Evolutionary conservation across 2,888 invertebrate genomes (phyloP).

Genomic region (Acrobeloides nanus): DNA sequence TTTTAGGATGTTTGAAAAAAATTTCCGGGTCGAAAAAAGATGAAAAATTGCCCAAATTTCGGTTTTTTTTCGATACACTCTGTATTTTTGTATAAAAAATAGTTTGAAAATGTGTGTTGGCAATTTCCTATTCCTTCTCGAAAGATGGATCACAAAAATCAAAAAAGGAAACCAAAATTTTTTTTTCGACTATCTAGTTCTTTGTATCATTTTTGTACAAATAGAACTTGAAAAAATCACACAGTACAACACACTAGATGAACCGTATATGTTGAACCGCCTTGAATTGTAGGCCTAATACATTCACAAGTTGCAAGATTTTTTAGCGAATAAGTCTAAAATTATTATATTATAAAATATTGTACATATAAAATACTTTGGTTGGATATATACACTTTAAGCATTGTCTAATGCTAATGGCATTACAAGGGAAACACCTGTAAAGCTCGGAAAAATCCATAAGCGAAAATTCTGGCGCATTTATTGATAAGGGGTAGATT

Average conservation of each 20-base stretch:
- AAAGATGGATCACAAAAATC: too few species aligned
- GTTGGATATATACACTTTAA: slow-evolving; percentile 11
- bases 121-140: too few species aligned
- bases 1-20: too few species aligned
- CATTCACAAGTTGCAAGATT: slow-evolving; percentile 27
- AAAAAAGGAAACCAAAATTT: too few species aligned
- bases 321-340: slow-evolving; percentile 15
- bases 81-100: too few species aligned
- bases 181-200: too few species aligned
- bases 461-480: slow-evolving; percentile 10
- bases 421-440: slow-evolving; percentile 17
- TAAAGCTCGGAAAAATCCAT: slow-evolving; percentile 20
- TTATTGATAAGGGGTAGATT: slow-evolving; percentile 7
- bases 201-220: slow-evolving; percentile 8
- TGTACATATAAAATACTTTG: too few species aligned
- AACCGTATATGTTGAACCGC: slow-evolving; percentile 21
- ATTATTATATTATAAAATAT: slow-evolving; percentile 7
- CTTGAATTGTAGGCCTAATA: slow-evolving; percentile 30
- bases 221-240: slow-evolving; percentile 11
- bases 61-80: too few species aligned
- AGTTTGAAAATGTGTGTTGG: too few species aligned
- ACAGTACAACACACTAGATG: slow-evolving; percentile 28
- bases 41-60: too few species aligned
- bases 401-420: slow-evolving; percentile 15
- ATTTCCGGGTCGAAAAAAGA: too few species aligned